Evolutionary conservation across 2,797 vertebrate genomes (phyloP).

Genomic region (Oreonectes daqikongensis): DNA sequence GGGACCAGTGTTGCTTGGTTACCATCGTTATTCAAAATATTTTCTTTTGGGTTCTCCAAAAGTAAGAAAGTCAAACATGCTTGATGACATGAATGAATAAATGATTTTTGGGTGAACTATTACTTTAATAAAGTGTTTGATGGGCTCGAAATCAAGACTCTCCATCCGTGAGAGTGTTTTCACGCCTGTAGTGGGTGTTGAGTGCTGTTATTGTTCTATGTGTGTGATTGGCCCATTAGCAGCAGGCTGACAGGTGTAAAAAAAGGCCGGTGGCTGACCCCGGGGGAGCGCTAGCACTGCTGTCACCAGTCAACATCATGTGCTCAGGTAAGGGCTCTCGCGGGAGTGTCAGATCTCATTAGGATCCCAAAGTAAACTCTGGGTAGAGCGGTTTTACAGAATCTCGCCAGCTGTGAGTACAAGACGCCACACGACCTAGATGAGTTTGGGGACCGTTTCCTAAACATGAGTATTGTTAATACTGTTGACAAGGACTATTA

Average conservation of each 20-base stretch:
- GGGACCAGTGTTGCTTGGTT: too few species aligned
- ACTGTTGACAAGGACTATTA: neutral
- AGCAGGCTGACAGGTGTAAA: slow-evolving; percentile 31
- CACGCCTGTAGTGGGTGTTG: neutral
- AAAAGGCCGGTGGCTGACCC: slow-evolving; percentile 4
- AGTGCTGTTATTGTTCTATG: neutral
- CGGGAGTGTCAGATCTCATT: slow-evolving; percentile 41
- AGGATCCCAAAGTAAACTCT: slow-evolving; percentile 28
- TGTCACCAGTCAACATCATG: slow-evolving; percentile 16
- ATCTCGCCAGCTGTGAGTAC: slow-evolving; percentile 27
- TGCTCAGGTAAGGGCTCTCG: slow-evolving; percentile 31
- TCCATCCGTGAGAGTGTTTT: slow-evolving; percentile 10
- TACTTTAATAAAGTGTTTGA: slow-evolving; percentile 8
- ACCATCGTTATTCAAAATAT: too few species aligned
- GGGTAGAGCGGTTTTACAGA: slow-evolving; percentile 9
- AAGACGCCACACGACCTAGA: neutral
- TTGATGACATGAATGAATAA: too few species aligned
- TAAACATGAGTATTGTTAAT: slow-evolving; percentile 5
- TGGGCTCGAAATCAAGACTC: slow-evolving; percentile 13
- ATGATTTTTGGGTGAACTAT: too few species aligned
- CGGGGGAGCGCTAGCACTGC: neutral
- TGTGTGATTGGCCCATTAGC: slow-evolving; percentile 16
- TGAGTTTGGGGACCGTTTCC: neutral
- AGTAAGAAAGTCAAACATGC: too few species aligned
- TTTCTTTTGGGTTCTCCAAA: too few species aligned